Base-by-base conservation (phyloP, 2,797 vertebrate species). In the Danio albolineatus region DNA sequence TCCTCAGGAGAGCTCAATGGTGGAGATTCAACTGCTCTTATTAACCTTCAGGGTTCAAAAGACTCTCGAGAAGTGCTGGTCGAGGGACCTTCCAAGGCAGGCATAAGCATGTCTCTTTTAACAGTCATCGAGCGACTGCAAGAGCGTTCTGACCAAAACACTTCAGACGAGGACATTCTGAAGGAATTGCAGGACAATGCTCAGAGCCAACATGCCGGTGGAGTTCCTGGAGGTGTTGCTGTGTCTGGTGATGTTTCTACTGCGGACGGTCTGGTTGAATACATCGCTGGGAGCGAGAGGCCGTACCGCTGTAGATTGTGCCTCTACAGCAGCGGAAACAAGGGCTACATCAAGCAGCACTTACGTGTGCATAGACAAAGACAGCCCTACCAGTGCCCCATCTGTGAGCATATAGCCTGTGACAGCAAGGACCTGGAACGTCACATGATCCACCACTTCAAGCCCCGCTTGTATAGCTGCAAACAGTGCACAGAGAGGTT, bases 391-490 rank as follows among this genome's bases (percentile, higher is more conserved):
- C 96, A 99, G 92, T 99, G 98, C 85, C 98, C 98, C 4, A 98
- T 99, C 90, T 99, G 98, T 44, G 96, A 99, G 82, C 96, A 98
- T 89, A 93, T 97, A 8, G 96, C 98, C 0, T 85, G 90, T 0
- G 92, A 97, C 86, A 99, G 97, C 80, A 95, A 94, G 73, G 96
- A 96, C 87, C 89, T 99, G 80, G 96, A 99, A 89, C 94, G 88
- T 83, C 97, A 99, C 87, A 99, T 98, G 97, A 96, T 98, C 89
- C 93, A 96, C 92, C 98, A 99, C 91, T 98, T 97, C 91, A 98
- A 97, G 88, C 94, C 92, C 43, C 94, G 96, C 85, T 95, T 92
- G 90, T 96, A 98, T 89, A 96, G 95, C 81, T 99, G 98, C 90
- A 96, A 96, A 84, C 94, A 94, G 75, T 99, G 98, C 66, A 86